These are phyloP conservation scores for Eueides isabella DNA, from an alignment of 1,140 invertebrate species.

Conservation along the genomic window DNA sequence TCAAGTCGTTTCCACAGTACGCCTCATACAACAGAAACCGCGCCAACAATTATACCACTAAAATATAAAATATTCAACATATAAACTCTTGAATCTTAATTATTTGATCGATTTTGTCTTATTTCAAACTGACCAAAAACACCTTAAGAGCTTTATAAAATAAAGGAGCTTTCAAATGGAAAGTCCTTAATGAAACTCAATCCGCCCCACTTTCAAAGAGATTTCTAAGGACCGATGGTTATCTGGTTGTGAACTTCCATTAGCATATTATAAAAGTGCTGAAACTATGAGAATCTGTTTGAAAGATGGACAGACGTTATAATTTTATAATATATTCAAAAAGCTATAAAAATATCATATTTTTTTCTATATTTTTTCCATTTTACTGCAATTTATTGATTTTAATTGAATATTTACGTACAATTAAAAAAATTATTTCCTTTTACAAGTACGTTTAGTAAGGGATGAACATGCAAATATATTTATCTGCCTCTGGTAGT, in stretches of 20 bases:
- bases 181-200: slow-evolving; percentile 5
- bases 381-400: too few relatives aligned
- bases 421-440: too few relatives aligned
- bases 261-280: slow-evolving; percentile 10
- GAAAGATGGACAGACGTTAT: not conserved
- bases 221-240: slow-evolving; percentile 9
- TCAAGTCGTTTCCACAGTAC: too few relatives aligned
- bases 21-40: too few relatives aligned
- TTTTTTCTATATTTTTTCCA: too few relatives aligned
- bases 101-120: not conserved
- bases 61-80: too few relatives aligned
- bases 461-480: too few relatives aligned
- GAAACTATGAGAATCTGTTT: not conserved
- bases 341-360: not conserved
- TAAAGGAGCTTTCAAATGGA: not conserved
- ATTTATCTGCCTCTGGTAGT: too few relatives aligned
- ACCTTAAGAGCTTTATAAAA: not conserved
- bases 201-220: slow-evolving; percentile 1
- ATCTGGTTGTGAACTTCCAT: slow-evolving; percentile 5
- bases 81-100: too few relatives aligned
- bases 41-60: too few relatives aligned
- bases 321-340: not conserved
- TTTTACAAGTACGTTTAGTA: too few relatives aligned
- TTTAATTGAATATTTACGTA: too few relatives aligned
- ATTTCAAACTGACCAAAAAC: slow-evolving; percentile 11